phyloP scores from a whole-genome alignment of 1,140 invertebrate species.

The Tenebrio molitor region DNA sequence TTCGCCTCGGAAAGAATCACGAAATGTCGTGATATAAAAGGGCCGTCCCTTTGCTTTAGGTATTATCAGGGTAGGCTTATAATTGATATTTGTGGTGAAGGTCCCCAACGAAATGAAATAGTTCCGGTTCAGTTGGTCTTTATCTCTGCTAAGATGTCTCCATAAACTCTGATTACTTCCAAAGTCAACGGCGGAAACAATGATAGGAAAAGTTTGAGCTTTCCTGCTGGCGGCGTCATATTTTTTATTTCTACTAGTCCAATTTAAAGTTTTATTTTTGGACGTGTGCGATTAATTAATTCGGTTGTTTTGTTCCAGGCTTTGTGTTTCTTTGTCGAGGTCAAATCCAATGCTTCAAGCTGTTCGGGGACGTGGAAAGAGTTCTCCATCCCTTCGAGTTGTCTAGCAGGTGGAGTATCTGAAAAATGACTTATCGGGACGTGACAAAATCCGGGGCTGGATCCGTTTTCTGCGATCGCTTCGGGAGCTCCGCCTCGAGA shows the following conservation, averaged over 20 bases:
- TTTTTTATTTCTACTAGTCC: constrained; percentile 20
- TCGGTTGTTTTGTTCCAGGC: constrained; percentile 63
- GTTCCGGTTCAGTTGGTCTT: constrained; percentile 59
- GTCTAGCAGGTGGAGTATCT: constrained; percentile 64
- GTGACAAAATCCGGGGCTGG: constrained; percentile 40
- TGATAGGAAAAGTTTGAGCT: constrained; percentile 41
- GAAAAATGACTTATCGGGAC: constrained; percentile 30
- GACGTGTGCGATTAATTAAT: no score
- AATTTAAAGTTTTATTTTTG: constrained; percentile 38
- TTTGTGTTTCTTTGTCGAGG: constrained; percentile 52
- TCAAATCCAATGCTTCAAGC: constrained; percentile 66
- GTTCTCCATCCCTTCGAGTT: constrained; percentile 67
- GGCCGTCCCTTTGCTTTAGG: constrained; percentile 31
- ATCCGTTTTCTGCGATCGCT: background rate
- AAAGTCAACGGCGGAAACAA: constrained; percentile 51
- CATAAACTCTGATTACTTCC: constrained; percentile 64
- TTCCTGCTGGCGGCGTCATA: constrained; percentile 22
- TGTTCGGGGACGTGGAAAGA: constrained; percentile 68
- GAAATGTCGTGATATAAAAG: constrained; percentile 41
- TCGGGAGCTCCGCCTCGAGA: constrained; percentile 41
- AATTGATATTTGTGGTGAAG: constrained; percentile 63
- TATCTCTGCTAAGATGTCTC: constrained; percentile 64
- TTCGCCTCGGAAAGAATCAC: constrained; percentile 38
- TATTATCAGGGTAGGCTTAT: constrained; percentile 48
- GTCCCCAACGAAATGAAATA: constrained; percentile 60